Evolutionary conservation across 2,113 vertebrate genomes (phyloP).

Genomic region (Trogon melanurus): DNA sequence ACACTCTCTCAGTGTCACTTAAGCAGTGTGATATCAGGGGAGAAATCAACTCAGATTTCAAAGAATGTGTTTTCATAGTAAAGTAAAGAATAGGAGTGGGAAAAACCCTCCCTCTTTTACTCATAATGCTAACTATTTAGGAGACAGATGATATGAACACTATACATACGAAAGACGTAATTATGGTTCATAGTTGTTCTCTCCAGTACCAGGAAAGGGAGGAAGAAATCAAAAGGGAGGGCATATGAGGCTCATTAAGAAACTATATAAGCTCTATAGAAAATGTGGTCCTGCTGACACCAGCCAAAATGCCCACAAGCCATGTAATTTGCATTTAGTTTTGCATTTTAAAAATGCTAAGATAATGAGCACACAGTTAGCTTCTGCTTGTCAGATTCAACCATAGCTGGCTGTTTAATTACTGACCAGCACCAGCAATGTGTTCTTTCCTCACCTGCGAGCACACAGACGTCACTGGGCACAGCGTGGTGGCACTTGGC

Average conservation of each 20-base stretch:
- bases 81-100: background rate
- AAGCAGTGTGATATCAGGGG: background rate
- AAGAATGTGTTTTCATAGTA: background rate
- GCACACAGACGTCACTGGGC: background rate
- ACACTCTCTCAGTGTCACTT: background rate
- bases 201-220: background rate
- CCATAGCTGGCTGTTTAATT: background rate
- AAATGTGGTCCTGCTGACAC: rapidly evolving
- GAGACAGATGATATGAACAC: background rate
- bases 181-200: background rate
- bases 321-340: background rate
- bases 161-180: background rate
- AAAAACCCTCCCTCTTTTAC: background rate
- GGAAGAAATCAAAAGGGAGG: background rate
- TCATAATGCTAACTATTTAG: background rate
- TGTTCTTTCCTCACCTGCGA: background rate
- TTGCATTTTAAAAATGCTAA: background rate
- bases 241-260: background rate
- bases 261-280: background rate
- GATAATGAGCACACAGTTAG: background rate
- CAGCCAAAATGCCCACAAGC: background rate
- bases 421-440: rapidly evolving
- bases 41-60: background rate
- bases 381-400: background rate
- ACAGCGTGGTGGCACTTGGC: rapidly evolving